Evolutionary conservation across 2,888 invertebrate genomes (phyloP).

Genomic region (Limnephilus marmoratus): DNA sequence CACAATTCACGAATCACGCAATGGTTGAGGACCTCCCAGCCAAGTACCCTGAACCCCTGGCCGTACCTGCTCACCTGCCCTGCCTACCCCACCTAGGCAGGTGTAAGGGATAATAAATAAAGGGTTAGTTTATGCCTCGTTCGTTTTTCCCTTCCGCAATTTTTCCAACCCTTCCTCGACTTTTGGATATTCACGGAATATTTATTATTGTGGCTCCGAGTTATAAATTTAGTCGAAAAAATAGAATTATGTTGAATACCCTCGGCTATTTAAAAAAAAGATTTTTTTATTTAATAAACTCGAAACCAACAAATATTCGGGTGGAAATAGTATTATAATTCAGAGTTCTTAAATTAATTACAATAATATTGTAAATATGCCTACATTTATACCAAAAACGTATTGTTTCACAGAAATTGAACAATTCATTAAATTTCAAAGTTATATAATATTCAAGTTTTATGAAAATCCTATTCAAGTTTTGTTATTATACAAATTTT

Average conservation of each 20-base stretch:
- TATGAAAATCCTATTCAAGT: too few relatives aligned
- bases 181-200: conserved; percentile 40
- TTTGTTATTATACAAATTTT: too few relatives aligned
- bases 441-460: too few relatives aligned
- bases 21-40: conserved; percentile 4
- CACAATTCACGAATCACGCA: conserved; percentile 2
- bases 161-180: conserved; percentile 21
- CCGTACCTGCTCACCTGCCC: neutral
- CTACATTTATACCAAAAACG: neutral
- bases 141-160: conserved; percentile 47
- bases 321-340: neutral
- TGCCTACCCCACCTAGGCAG: neutral
- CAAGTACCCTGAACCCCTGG: neutral
- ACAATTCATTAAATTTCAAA: too few relatives aligned
- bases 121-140: conserved; percentile 50
- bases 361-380: too few relatives aligned
- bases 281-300: neutral
- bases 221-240: conserved; percentile 29
- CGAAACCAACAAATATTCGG: neutral
- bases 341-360: neutral
- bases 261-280: neutral
- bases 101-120: conserved; percentile 51
- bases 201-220: conserved; percentile 38
- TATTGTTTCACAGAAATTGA: neutral
- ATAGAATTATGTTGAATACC: conserved; percentile 13